Evolutionary conservation across 2,797 vertebrate genomes (phyloP).

Genomic region (Menidia menidia): DNA sequence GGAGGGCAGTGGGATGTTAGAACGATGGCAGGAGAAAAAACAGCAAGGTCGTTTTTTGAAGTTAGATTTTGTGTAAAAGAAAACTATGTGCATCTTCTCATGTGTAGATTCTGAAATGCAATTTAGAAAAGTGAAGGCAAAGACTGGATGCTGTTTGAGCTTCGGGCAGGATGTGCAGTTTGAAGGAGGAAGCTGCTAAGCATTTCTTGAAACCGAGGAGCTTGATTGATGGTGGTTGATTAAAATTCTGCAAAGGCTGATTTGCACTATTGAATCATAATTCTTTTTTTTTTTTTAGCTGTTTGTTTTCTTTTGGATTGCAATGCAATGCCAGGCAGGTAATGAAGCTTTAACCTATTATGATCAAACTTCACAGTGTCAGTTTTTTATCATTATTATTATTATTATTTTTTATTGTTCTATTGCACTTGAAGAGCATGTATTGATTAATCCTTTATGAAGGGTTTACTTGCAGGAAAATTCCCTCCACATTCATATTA

Average conservation of each 20-base stretch:
- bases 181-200: constrained; percentile 35
- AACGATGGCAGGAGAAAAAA: constrained; percentile 36
- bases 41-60: constrained; percentile 24
- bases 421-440: too few species aligned
- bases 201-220: constrained; percentile 37
- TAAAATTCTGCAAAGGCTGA: constrained; percentile 32
- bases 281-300: constrained; percentile 45
- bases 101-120: constrained; percentile 40
- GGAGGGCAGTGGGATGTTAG: constrained; percentile 48
- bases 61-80: constrained; percentile 20
- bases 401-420: too few species aligned
- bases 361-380: neutral
- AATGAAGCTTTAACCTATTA: constrained; percentile 20
- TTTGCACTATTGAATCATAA: constrained; percentile 32
- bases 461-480: neutral
- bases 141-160: constrained; percentile 28
- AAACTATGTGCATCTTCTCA: constrained; percentile 7
- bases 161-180: constrained; percentile 36
- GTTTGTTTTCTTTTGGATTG: constrained; percentile 23
- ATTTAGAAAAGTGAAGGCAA: constrained; percentile 47
- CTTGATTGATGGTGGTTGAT: constrained; percentile 44
- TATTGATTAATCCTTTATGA: too few species aligned
- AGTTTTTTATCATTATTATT: neutral
- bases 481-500: neutral
- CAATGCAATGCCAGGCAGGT: constrained; percentile 8